phyloP scores from a whole-genome alignment of 2,888 invertebrate genomes.

The Drosophila colorata region DNA sequence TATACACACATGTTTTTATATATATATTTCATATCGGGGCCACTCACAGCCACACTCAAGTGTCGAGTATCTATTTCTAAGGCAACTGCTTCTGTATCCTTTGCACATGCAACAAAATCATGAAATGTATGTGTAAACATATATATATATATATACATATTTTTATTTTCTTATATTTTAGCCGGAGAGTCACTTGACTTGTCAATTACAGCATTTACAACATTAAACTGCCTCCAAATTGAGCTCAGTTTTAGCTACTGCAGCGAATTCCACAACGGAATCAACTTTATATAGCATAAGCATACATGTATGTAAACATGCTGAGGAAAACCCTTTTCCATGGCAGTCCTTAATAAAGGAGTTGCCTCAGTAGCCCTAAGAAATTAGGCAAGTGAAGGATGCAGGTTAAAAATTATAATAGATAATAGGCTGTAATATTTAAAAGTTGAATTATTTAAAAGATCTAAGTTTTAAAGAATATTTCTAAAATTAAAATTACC shows the following conservation, averaged over 20 bases:
- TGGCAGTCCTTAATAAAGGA: too few relatives aligned
- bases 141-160: not conserved
- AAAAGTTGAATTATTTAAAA: too few relatives aligned
- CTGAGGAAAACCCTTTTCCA: too few relatives aligned
- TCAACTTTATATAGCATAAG: not conserved
- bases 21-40: conserved; percentile 44
- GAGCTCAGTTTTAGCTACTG: conserved; percentile 7
- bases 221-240: conserved; percentile 15
- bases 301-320: too few relatives aligned
- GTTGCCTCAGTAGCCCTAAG: too few relatives aligned
- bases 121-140: conserved; percentile 32
- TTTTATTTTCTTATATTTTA: conserved; percentile 1
- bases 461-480: too few relatives aligned
- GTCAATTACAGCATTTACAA: conserved; percentile 37
- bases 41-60: conserved; percentile 48
- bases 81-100: conserved; percentile 25
- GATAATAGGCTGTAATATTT: too few relatives aligned
- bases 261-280: conserved; percentile 3
- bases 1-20: not conserved
- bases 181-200: conserved; percentile 30
- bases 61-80: conserved; percentile 46
- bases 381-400: too few relatives aligned
- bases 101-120: conserved; percentile 40
- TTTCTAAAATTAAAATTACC: too few relatives aligned
- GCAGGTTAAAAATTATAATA: too few relatives aligned